Base-by-base conservation (phyloP, 2,113 vertebrate genomes). In the Amphiprion percula region DNA sequence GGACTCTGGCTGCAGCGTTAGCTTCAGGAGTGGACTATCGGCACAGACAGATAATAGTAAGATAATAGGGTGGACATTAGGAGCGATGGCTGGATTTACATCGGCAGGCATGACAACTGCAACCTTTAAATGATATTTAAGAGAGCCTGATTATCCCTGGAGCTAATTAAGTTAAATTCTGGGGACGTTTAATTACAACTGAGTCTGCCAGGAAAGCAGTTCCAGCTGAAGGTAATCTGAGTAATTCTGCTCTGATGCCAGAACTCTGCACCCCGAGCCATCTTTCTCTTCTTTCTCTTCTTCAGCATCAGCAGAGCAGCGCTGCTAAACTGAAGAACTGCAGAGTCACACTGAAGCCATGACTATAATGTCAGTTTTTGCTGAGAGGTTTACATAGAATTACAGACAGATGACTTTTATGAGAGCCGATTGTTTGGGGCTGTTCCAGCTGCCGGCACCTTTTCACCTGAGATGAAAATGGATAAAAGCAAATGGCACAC, bases 71-170 rank as follows among this genome's bases (percentile, higher is more conserved):
- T 74, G 83, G 78, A 66, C 88, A 58, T 74, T 26, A 61, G 77
- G 74, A 76, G 56, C 77, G 37, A 79, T 61, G 78, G 52, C 60
- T 84, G 77, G 85, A 88, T 91, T 90, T 90, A 90, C 73, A 86
- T 70, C 87, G 68, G 75, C 55, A 80, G 82, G 71, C 82, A 82
- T 79, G 84, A 86, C 80, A 85, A 87, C 82, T 87, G 80, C 89
- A 94, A 93, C 91, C 92, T 93, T 95, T 93, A 90, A 90, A 89
- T 92, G 74, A 90, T 92, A 94, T 93, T 94, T 94, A 88, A 91
- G 85, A 92, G 83, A 82, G 81, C 66, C 71, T 79, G 67, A 92
- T 90, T 91, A 93, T 90, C 84, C 75, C 85, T 87, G 77, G 85
- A 89, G 87, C 88, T 90, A 91, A 91, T 94, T 89, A 90, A 74